Conservation (phyloP, 2,113 vertebrate species). For the Alces alces region DNA sequence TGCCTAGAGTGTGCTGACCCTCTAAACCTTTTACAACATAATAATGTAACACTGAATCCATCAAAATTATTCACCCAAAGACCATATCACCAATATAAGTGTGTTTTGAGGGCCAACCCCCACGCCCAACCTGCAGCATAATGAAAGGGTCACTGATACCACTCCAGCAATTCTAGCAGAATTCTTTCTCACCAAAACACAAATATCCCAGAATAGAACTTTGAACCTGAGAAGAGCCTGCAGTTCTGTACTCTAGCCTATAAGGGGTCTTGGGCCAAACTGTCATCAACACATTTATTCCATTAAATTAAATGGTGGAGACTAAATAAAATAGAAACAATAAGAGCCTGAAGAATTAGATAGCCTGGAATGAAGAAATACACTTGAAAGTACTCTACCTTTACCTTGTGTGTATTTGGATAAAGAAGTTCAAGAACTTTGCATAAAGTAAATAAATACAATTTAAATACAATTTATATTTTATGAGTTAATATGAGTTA, state of each 20-base stretch:
- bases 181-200: background rate
- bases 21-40: background rate
- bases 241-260: accelerated
- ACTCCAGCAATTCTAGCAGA: background rate
- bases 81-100: background rate
- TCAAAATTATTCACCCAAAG: background rate
- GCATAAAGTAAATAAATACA: background rate
- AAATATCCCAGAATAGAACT: accelerated
- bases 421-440: background rate
- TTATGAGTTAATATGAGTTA: background rate
- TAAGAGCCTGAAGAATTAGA: background rate
- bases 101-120: background rate
- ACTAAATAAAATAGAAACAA: background rate
- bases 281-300: background rate
- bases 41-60: accelerated
- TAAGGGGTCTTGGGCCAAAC: background rate
- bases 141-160: background rate
- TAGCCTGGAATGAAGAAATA: background rate
- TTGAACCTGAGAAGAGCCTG: background rate
- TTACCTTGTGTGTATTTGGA: background rate
- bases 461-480: background rate
- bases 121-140: accelerated
- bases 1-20: background rate
- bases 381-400: background rate
- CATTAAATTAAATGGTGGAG: background rate